These are phyloP conservation scores for Netelia virgata DNA, from an alignment of 2,888 invertebrate species.

Conservation along the genomic window DNA sequence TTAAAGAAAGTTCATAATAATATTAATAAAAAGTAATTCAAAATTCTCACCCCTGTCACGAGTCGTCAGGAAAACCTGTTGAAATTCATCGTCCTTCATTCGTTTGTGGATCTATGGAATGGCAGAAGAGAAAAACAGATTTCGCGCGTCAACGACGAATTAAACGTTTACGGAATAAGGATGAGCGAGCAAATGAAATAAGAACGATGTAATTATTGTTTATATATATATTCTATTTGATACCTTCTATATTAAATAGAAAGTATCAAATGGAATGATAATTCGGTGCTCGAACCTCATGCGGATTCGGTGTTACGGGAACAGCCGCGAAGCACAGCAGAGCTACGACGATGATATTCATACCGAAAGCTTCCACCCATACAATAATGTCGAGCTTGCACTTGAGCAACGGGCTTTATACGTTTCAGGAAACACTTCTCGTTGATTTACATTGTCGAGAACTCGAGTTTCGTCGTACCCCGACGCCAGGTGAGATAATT, in stretches of 20 bases:
- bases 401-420: not conserved
- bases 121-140: too few relatives aligned
- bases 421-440: not conserved
- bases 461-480: too few relatives aligned
- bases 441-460: too few relatives aligned
- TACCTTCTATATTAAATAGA: too few relatives aligned
- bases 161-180: too few relatives aligned
- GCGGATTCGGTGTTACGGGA: not conserved
- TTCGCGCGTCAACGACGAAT: too few relatives aligned
- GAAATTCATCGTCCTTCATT: not conserved
- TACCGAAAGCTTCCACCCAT: not conserved
- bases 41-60: not conserved
- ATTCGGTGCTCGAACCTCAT: not conserved
- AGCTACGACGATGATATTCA: not conserved
- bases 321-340: not conserved
- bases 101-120: not conserved
- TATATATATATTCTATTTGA: too few relatives aligned
- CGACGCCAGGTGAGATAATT: too few relatives aligned
- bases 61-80: not conserved
- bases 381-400: not conserved
- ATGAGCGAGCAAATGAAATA: not conserved
- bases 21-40: not conserved
- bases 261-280: too few relatives aligned
- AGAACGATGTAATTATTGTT: not conserved
- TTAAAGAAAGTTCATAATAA: too few relatives aligned